Conservation (phyloP, 2,797 vertebrate species). For the Odontamblyopus rebecca region DNA sequence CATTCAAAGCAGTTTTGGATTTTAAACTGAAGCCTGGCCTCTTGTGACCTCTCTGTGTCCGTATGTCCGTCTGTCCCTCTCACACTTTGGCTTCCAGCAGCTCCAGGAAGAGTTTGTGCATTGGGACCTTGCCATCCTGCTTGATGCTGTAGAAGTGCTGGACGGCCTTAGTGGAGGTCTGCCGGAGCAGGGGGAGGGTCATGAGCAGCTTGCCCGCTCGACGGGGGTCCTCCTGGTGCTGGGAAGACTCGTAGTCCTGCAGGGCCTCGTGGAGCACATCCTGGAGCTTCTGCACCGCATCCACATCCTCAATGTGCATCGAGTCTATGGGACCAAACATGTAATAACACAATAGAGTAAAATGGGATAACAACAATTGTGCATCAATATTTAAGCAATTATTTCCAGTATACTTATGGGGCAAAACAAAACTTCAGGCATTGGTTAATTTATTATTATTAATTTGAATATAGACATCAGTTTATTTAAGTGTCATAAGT, state of each 20-base stretch:
- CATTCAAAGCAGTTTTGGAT: constrained; percentile 64
- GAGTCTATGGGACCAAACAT: constrained; percentile 79
- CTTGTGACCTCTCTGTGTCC: constrained; percentile 33
- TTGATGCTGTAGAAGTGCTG: constrained; percentile 99
- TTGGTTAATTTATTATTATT: background rate
- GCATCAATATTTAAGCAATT: background rate
- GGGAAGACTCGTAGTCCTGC: constrained; percentile 95
- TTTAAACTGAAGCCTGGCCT: constrained; percentile 42
- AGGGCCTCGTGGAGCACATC: constrained; percentile 97
- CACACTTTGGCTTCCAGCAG: constrained; percentile 99
- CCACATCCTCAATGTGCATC: constrained; percentile 99
- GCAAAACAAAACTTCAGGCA: background rate
- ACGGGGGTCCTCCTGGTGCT: constrained; percentile 95
- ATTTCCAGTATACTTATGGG: background rate
- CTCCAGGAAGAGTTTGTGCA: constrained; percentile 99
- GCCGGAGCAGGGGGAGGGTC: constrained; percentile 96
- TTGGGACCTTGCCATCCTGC: constrained; percentile 99
- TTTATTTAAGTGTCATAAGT: too few species aligned
- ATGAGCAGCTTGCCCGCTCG: constrained; percentile 97
- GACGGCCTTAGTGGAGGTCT: constrained; percentile 98
- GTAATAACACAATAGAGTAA: background rate
- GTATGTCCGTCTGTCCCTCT: constrained; percentile 62
- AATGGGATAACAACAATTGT: background rate
- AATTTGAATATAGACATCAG: too few species aligned
- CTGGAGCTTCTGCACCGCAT: constrained; percentile 98